Evolutionary conservation across 1,140 invertebrate genomes (phyloP), one percentile per base, ranked within the genome.

Genomic region (Thrips palmi): DNA sequence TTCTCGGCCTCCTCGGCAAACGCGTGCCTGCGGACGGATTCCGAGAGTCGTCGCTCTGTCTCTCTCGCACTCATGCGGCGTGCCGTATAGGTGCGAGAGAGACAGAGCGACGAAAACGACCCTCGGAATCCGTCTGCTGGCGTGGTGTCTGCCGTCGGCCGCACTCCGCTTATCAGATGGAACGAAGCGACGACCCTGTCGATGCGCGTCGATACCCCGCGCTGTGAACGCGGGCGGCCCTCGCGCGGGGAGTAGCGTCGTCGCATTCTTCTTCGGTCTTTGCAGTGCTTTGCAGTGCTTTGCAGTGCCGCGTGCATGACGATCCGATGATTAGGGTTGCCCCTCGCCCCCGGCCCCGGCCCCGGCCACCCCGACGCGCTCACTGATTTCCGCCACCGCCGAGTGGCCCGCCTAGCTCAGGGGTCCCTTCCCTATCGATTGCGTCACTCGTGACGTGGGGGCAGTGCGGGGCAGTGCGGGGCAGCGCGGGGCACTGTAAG

Each of bases 341-440:
- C 19, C 33, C 33, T 8, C 33, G 11, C 10, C 30, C 30, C 17
- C 30, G 15, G 19, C 32, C 32, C 12, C 33, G n/a, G 18, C 33
- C 19, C 14, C 12, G 23, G 12, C 19, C 12, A 20, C 19, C 19
- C 18, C 33, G 21, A 4, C 12, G 18, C 33, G 23, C 19, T 34
- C 12, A n/a, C n/a, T n/a, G n/a, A n/a, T n/a, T n/a, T n/a, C n/a
- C n/a, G n/a, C n/a, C n/a, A n/a, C n/a, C n/a, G n/a, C n/a, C n/a
- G n/a, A 34, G 33, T 2, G 11, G 2, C 5, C 11, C 11, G 17
- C 5, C 10, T 12, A 17, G 12, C 5, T 32, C 10, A 15, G 7
- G 15, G 5, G 11, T 6, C 7, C 11, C 11, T 6, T 12, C 5
- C 17, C 11, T 12, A 12, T 32, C 11, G 17, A 32, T 32, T 10